Percentiles rank a stretch among this genome's conserved stretches.
phyloP scores from a whole-genome alignment of 2,888 invertebrate species.

The Chironomus riparius region DNA sequence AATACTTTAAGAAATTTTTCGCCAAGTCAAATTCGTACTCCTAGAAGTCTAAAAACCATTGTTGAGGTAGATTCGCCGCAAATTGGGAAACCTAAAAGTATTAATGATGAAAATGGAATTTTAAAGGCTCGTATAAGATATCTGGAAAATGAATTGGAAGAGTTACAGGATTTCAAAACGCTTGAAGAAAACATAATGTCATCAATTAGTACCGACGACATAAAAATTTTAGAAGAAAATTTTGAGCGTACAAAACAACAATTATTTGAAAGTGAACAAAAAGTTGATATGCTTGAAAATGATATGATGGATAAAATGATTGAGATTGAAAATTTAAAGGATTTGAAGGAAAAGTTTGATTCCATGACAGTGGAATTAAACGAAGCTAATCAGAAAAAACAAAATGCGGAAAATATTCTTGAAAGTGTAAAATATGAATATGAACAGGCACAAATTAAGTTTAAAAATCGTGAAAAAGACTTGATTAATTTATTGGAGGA shows the following conservation, averaged over 20 bases:
- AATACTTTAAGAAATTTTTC: not conserved
- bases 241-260: not conserved
- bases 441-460: constrained; percentile 28
- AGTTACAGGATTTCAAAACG: constrained; percentile 19
- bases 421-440: not conserved
- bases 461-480: constrained; percentile 48
- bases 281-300: not conserved
- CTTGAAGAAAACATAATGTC: not conserved
- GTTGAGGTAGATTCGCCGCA: not conserved
- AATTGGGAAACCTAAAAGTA: not conserved
- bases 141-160: constrained; percentile 32
- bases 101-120: not conserved
- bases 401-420: not conserved
- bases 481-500: constrained; percentile 45
- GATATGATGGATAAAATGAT: not conserved
- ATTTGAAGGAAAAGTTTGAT: not conserved
- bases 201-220: not conserved
- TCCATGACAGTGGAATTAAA: not conserved
- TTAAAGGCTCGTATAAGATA: not conserved
- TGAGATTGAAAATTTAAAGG: not conserved
- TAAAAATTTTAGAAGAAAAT: not conserved
- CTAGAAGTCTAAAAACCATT: not conserved
- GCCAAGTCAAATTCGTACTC: not conserved
- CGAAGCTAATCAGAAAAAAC: not conserved
- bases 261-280: not conserved